Percentiles rank a stretch among this genome's conserved stretches.
Evolutionary conservation across 2,888 invertebrate species (phyloP).

Genomic region (Dicyrtoma fusca): DNA sequence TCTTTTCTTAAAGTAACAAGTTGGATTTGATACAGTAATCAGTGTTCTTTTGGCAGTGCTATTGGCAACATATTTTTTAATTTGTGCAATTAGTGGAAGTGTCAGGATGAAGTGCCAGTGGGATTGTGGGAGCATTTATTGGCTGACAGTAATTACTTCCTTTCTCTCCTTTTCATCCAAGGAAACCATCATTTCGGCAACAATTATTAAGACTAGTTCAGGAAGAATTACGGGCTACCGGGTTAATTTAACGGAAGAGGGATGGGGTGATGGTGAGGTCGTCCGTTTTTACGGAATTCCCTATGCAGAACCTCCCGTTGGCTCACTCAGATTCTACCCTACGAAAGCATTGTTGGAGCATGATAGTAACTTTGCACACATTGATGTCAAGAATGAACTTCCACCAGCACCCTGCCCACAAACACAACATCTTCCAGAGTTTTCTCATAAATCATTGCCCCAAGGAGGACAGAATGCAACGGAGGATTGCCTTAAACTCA

Average conservation of each 20-base stretch:
- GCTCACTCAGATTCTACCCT: constrained; percentile 38
- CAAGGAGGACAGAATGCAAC: constrained; percentile 33
- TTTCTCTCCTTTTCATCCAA: not conserved
- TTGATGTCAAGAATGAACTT: not conserved
- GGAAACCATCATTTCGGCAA: not conserved
- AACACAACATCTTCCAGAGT: constrained; percentile 50
- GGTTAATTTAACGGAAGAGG: not conserved
- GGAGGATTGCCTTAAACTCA: constrained; percentile 58
- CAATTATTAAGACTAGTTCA: not conserved
- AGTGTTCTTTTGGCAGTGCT: too few relatives aligned
- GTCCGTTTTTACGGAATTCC: constrained; percentile 56
- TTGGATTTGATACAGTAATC: too few relatives aligned
- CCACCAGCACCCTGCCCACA: constrained; percentile 55
- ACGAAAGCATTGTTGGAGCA: not conserved
- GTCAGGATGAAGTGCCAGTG: too few relatives aligned
- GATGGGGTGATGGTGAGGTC: constrained; percentile 24
- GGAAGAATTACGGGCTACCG: not conserved
- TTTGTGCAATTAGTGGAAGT: too few relatives aligned
- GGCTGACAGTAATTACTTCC: not conserved
- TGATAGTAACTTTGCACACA: not conserved
- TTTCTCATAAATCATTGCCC: constrained; percentile 32
- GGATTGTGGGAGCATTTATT: too few relatives aligned
- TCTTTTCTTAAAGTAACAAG: too few relatives aligned
- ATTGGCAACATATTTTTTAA: too few relatives aligned
- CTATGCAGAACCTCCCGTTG: constrained; percentile 55